Percentiles rank a stretch among this genome's conserved stretches.
Conservation (phyloP, 37 sponge, comb jelly and placozoan species). For the Chondrosia reniformis region DNA sequence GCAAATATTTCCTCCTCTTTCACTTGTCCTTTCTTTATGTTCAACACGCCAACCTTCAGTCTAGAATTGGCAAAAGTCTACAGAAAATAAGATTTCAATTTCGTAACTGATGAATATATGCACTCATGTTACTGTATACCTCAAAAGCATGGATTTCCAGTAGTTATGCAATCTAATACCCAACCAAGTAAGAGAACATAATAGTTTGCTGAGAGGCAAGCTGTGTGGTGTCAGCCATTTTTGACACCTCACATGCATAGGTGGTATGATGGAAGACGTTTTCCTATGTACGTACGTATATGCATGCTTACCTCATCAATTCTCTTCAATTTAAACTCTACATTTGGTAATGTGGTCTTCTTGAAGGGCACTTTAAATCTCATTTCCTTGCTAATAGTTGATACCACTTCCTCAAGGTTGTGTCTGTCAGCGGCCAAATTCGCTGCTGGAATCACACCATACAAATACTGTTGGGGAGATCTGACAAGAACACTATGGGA, state of each 20-base stretch:
- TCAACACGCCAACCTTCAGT: slow-evolving; percentile 81
- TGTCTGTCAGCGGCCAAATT: slow-evolving; percentile 48
- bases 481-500: slow-evolving; percentile 61
- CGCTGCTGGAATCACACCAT: slow-evolving; percentile 49
- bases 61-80: slow-evolving; percentile 64
- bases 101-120: not conserved
- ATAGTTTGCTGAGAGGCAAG: too few species aligned
- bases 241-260: too few species aligned
- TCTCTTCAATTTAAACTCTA: slow-evolving; percentile 72
- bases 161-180: too few species aligned
- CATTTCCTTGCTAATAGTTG: slow-evolving; percentile 73
- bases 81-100: not conserved
- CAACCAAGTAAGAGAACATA: too few species aligned
- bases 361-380: slow-evolving; percentile 65
- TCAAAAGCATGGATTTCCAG: too few species aligned
- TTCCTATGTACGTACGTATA: too few species aligned
- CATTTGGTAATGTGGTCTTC: slow-evolving; percentile 29
- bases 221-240: too few species aligned
- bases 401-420: slow-evolving; percentile 71
- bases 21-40: slow-evolving; percentile 77
- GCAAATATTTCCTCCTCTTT: slow-evolving; percentile 86
- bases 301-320: slow-evolving; percentile 70
- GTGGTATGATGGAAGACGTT: too few species aligned
- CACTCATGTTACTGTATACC: too few species aligned
- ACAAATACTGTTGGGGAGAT: slow-evolving; percentile 66